Base-by-base conservation (phyloP, 2,888 invertebrate species). In the Sussaba pulchella region DNA sequence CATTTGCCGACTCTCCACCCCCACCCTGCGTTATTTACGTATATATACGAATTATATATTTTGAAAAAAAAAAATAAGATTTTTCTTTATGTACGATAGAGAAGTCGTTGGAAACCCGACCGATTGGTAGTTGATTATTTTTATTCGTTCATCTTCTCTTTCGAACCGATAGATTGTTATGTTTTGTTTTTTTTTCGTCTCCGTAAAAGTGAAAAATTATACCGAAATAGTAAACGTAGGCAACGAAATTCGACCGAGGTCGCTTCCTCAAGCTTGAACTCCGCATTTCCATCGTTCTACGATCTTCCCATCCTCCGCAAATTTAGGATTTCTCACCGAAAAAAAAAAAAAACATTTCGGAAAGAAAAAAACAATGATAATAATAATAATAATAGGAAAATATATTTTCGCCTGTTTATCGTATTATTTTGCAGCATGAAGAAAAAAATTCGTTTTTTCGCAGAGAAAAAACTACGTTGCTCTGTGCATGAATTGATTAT, bases 381-480 rank as follows among this genome's bases (percentile, higher is more conserved):
- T n/a, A n/a, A n/a, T n/a, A 63, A 59, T 36, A 45, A 24, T 59
- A 54, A 61, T 54, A 54, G 64, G 41, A 50, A 61, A 21, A 45
- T 72, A 47, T 57, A 21, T 57, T 64, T 54, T 47, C 12, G 66
- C 69, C 70, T 81, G 36, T 50, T 24, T 52, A 26, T 76, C 8
- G 43, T 70, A 70, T 81, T 83, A 81, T 78, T 83, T 83, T 73
- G 83, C 83, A 81, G 83, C 83, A 83, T 78, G 83, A 76, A 63
- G 57, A 52, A 52, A 5, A 26, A 74, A n/a, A n/a, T n/a, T 17
- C 36, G 39, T 69, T 52, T 81, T 78, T 43, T 64, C 59, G 31
- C 36, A 31, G 41, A 52, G 31, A 12, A 61, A 36, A 57, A 57
- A 64, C 50, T 31, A 21, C 76, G 59, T 69, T 69, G 12, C 14